Evolutionary conservation across 2,113 vertebrate genomes (phyloP), one percentile per base, ranked within the genome.

Genomic region (Heptranchias perlo): DNA sequence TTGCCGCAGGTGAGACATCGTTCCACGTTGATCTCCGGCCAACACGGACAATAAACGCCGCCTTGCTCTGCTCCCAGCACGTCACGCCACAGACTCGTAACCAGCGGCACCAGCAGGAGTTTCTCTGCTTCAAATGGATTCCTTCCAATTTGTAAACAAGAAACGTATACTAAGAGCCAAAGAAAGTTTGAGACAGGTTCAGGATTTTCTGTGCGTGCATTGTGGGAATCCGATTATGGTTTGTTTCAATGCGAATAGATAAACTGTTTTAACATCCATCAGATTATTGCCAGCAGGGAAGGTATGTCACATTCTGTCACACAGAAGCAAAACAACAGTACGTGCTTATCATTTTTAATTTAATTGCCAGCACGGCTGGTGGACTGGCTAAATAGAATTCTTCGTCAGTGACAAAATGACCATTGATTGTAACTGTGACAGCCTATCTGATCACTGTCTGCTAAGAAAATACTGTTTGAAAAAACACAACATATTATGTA

Each of bases 1-100:
- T 96, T 97, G 96, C 96, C 97, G 96, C 89, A 98, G 96, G 4
- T 97, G 97, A 96, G 98, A 97, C 98, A 98, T 97, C 54, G 86
- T 54, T 62, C 35, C 58, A n/a, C 58, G 52, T 11, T 39, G 18
- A 28, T 2, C 28, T 1, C 52, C 49, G 0, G 39, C 47, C 4
- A 64, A 62, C 35, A 58, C 14, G 16, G 58, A 28, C 35, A 44
- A 39, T 61, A 7, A 21, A 92, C 11, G 21, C n/a, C 16, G 4
- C 58, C 61, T 89, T 31, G 5, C 58, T 64, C 91, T 35, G 13
- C 58, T 39, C 14, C 58, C 35, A 16, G 0, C 1, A 93, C 61
- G 92, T 64, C 92, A 82, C n/a, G 39, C 92, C 62, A 28, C 54
- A 61, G 1, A 82, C 39, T 82, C 78, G 47, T 39, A 82, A 16